phyloP scores from a whole-genome alignment of 2,113 vertebrate genomes.

The Chaetodon trifascialis region DNA sequence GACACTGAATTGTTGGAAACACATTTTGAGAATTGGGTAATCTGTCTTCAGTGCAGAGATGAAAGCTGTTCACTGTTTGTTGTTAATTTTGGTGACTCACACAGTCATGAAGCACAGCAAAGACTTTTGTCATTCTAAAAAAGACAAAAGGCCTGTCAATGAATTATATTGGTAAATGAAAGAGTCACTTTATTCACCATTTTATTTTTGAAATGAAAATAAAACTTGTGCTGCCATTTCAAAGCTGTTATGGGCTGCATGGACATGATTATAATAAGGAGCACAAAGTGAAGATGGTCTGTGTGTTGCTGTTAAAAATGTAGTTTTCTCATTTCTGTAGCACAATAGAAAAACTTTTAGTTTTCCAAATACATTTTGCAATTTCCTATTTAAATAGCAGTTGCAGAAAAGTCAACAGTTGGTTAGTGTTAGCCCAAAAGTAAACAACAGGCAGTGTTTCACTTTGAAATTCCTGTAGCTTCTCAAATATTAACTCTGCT shows the following conservation, averaged over 20 bases:
- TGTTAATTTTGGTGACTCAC: background rate
- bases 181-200: background rate
- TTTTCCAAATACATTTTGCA: background rate
- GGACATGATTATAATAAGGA: background rate
- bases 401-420: background rate
- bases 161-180: background rate
- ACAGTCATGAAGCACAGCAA: background rate
- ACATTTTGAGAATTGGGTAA: background rate
- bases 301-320: background rate
- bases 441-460: background rate
- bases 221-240: background rate
- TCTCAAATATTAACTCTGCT: background rate
- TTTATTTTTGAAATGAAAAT: background rate
- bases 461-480: background rate
- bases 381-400: background rate
- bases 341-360: too few species aligned
- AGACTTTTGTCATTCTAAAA: background rate
- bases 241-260: background rate
- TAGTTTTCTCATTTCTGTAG: too few species aligned
- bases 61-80: too few species aligned
- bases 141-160: background rate
- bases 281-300: background rate
- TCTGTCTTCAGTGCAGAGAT: background rate
- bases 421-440: background rate
- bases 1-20: too few species aligned